Percentiles rank a stretch among this genome's conserved stretches.
phyloP scores from a whole-genome alignment of 2,797 vertebrate species.

The Bryconaethiops microstoma region DNA sequence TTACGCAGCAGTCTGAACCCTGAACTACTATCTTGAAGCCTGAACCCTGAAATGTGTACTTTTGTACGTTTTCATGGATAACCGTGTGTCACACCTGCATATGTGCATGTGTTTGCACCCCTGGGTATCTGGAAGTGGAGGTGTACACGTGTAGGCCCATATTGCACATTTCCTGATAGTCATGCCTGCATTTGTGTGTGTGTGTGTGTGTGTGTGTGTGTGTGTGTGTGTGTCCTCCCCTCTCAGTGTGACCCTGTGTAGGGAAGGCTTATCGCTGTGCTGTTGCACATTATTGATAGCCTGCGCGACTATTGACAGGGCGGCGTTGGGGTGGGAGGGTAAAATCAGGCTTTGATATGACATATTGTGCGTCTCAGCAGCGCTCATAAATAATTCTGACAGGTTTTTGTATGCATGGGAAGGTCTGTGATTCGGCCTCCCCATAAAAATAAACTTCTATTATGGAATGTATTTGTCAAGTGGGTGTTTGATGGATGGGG shows the following conservation, averaged over 20 bases:
- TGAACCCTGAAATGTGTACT: background rate
- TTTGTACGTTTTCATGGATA: background rate
- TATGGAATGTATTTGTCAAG: slow-evolving; percentile 99
- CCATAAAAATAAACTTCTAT: slow-evolving; percentile 99
- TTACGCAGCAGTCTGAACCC: too few species aligned
- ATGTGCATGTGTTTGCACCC: background rate
- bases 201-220: slow-evolving; percentile 30
- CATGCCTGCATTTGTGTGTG: slow-evolving; percentile 13
- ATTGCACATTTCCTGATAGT: slow-evolving; percentile 36
- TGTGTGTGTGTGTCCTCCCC: slow-evolving; percentile 67
- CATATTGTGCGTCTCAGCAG: slow-evolving; percentile 99
- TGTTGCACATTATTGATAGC: slow-evolving; percentile 99
- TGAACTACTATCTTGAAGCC: background rate
- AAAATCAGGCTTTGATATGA: slow-evolving; percentile 99
- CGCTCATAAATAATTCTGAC: slow-evolving; percentile 99
- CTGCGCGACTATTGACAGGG: slow-evolving; percentile 97
- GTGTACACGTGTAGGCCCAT: slow-evolving; percentile 40
- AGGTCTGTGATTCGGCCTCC: slow-evolving; percentile 99
- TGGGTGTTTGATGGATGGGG: slow-evolving; percentile 99
- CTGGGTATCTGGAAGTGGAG: slow-evolving; percentile 16
- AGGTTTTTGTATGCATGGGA: slow-evolving; percentile 99
- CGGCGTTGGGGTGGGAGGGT: slow-evolving; percentile 85
- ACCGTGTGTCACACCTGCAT: background rate
- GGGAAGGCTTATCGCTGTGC: slow-evolving; percentile 86
- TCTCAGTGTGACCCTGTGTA: slow-evolving; percentile 83